Base-by-base conservation (phyloP, 2,113 vertebrate species). In the Gorilla gorilla region DNA sequence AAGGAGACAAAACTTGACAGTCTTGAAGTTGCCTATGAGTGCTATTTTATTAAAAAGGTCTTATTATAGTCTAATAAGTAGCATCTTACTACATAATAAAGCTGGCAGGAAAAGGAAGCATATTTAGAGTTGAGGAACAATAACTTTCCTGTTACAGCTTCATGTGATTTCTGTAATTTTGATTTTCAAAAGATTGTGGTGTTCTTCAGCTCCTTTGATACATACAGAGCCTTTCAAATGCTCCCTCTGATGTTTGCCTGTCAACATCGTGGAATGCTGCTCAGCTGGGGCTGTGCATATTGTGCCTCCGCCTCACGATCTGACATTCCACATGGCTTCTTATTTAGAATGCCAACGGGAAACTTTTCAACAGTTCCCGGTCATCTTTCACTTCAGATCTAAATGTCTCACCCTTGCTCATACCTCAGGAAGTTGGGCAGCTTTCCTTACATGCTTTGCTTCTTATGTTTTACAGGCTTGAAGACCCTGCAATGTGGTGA, bases 401-500 rank as follows among this genome's bases (percentile, higher is more conserved):
- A 12, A 72, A 43, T 20, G n/a, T 78, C 75, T 90, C 32, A 38
- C 27, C 73, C 57, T 64, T 66, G 13, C 35, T 35, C 70, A 32
- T 40, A 35, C 81, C 94, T 61, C 78, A 68, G 32, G 30, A 75
- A 76, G 38, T 40, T 14, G 27, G 70, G 50, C 81, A 75, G 11
- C 27, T 76, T 92, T 57, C 90, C 40, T 96, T 35, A 96, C 61
- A 7, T n/a, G 59, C 10, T 88, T 84, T 97, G n/a, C 30, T 95
- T 90, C 79, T 97, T 88, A 6, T 98, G n/a, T 98, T 32, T 98
- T 98, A 57, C 98, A 99, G 99, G 98, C 98, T 98, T 96, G 99
- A 99, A 98, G 99, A 99, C 11, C 98, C 99, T 98, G 98, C 98
- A 1, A 96, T 99, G 98, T 99, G 99, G 99, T 99, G 98, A 99